Evolutionary conservation across 1,140 invertebrate genomes (phyloP), one percentile per base, ranked within the genome.

Genomic region (Drosophila jambulina): DNA sequence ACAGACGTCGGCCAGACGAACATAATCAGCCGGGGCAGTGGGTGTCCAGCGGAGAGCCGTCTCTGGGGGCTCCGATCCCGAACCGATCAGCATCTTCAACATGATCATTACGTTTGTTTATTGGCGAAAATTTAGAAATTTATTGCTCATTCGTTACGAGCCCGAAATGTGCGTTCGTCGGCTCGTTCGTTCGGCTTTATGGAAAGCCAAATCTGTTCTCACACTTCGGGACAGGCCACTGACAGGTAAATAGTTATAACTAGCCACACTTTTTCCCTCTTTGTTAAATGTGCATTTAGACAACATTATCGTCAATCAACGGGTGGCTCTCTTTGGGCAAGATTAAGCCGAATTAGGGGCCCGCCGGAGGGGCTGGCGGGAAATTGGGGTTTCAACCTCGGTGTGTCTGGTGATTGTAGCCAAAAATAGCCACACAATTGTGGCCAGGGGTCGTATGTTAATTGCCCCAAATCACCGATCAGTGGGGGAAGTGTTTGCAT

Each of bases 111-210:
- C 58, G 81, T 85, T 85, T 74, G 85, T 82, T 90, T 85, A 90
- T 90, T 90, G 85, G 81, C 75, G 82, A 90, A 90, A 90, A 90
- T 90, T 85, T 85, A 80, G 69, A 90, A 90, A 90, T 85, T 90
- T 90, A 90, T 90, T 90, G 78, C 81, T 82, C 75, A 75, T 90
- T 85, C 88, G 78, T 79, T 90, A 76, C 75, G 46, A 67, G 68
- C 63, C 45, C 51, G 40, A 77, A 77, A 77, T 79, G 75, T 79
- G 75, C 76, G 76, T 79, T 78, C 19, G 54, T 4, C 23, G 34
- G 58, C 25, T 36, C 46, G 46, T 15, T 57, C 25, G 23, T 62
- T 62, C 27, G 32, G 53, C 32, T 48, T 29, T 42, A 40, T 68
- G 53, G 64, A 80, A 76, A 81, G 67, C 80, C 72, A 68, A 69